These are phyloP conservation scores for Drosophila colorata DNA, from an alignment of 2,888 invertebrate genomes.

Conservation along the genomic window DNA sequence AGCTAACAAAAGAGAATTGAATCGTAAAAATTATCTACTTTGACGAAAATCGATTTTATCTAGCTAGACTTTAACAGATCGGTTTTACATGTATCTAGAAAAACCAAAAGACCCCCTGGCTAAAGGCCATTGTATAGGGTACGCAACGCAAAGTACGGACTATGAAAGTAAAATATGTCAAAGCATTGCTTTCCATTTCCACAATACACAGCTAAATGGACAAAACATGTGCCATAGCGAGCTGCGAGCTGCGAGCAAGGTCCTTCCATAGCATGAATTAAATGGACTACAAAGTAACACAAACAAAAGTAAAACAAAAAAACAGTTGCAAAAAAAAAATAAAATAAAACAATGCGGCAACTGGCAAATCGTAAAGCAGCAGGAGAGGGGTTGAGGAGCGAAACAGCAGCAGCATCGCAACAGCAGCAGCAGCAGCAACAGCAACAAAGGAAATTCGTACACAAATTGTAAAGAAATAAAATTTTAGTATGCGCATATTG, in stretches of 20 bases:
- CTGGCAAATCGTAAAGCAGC: neutral
- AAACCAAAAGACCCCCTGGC: slow-evolving; percentile 13
- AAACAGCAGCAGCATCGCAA: slow-evolving; percentile 14
- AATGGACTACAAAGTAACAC: slow-evolving; percentile 78
- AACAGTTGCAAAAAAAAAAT: neutral
- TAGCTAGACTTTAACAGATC: neutral
- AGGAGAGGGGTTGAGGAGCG: slow-evolving; percentile 1
- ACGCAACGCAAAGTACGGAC: slow-evolving; percentile 18
- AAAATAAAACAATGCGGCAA: slow-evolving; percentile 1
- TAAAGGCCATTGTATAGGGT: slow-evolving; percentile 9
- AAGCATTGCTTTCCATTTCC: slow-evolving; percentile 68
- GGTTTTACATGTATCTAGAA: neutral
- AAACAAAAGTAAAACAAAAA: slow-evolving; percentile 34
- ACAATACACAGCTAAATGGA: slow-evolving; percentile 56
- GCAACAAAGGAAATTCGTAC: slow-evolving; percentile 67
- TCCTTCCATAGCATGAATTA: slow-evolving; percentile 66
- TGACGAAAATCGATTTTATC: neutral
- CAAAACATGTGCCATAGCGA: slow-evolving; percentile 68
- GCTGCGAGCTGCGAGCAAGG: slow-evolving; percentile 53
- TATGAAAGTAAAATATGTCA: slow-evolving; percentile 72
- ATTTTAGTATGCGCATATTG: slow-evolving; percentile 82
- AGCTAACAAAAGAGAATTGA: neutral
- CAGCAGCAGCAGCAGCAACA: slow-evolving; percentile 26
- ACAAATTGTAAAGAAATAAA: slow-evolving; percentile 81
- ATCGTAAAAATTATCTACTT: neutral